Conservation (phyloP, 2,888 invertebrate species). For the Tetragonula carbonaria region DNA sequence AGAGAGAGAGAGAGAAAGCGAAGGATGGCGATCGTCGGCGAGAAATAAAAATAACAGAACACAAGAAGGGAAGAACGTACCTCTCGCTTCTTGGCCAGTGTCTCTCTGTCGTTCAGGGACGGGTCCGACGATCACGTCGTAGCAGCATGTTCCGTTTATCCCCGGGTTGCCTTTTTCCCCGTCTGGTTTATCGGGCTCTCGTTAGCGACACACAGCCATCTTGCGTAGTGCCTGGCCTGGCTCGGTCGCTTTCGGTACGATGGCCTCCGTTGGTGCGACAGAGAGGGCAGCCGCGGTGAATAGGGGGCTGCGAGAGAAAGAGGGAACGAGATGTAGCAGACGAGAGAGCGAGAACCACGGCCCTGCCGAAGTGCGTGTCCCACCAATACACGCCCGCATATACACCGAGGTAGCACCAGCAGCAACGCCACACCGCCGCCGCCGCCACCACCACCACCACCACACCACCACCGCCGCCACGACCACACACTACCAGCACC, state of each 20-base stretch:
- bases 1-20: background rate
- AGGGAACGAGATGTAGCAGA: constrained; percentile 29
- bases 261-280: constrained; percentile 69
- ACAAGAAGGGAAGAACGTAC: constrained; percentile 54
- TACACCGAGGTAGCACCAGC: constrained; percentile 64
- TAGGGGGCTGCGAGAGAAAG: constrained; percentile 40
- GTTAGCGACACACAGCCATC: constrained; percentile 79
- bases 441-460: constrained; percentile 53
- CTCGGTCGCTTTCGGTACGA: constrained; percentile 72
- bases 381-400: constrained; percentile 58
- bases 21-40: constrained; percentile 9
- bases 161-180: constrained; percentile 65
- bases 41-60: constrained; percentile 6
- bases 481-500: constrained; percentile 52
- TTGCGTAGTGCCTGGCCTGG: constrained; percentile 73
- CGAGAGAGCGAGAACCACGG: constrained; percentile 54
- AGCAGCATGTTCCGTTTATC: constrained; percentile 78
- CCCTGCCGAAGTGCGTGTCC: constrained; percentile 67
- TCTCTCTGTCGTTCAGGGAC: constrained; percentile 77
- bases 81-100: constrained; percentile 78
- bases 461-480: constrained; percentile 49
- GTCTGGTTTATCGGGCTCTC: constrained; percentile 70
- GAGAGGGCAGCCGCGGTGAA: constrained; percentile 57
- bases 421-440: constrained; percentile 53
- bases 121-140: constrained; percentile 74